phyloP scores from a whole-genome alignment of 2,888 invertebrate species.

The Palloptera scutellata region DNA sequence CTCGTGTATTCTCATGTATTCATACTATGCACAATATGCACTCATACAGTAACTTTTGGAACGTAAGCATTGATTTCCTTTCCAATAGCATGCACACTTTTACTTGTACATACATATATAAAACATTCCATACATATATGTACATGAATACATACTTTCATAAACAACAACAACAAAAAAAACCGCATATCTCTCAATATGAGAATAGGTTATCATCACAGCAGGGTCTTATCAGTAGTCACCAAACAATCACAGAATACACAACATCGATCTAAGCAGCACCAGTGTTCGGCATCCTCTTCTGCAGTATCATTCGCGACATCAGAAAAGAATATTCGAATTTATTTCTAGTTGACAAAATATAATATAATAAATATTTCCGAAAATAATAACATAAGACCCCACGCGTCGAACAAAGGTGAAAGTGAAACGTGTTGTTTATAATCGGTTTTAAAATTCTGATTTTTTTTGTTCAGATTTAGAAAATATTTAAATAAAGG shows the following conservation, averaged over 20 bases:
- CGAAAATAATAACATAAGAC: neutral
- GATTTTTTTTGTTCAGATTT: too few species aligned
- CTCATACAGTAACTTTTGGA: too few species aligned
- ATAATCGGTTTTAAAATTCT: too few species aligned
- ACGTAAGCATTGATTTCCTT: too few species aligned
- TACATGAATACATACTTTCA: neutral
- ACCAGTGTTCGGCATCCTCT: too few species aligned
- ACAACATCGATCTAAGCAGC: neutral
- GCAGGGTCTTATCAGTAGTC: neutral
- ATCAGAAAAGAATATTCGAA: too few species aligned
- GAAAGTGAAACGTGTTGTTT: conserved; percentile 18
- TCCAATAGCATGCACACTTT: neutral
- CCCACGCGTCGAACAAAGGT: neutral
- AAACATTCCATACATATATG: conserved; percentile 1
- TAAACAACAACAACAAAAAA: too few species aligned
- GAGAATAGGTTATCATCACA: conserved; percentile 5
- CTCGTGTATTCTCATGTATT: too few species aligned
- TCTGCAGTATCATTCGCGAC: too few species aligned
- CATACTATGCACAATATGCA: too few species aligned
- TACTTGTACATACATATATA: neutral
- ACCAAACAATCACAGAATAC: neutral
- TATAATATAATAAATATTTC: neutral
- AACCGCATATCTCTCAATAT: neutral
- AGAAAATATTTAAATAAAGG: neutral
- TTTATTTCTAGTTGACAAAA: too few species aligned